phyloP scores from a whole-genome alignment of 2,888 invertebrate genomes.

The Stegana nigrithorax region DNA sequence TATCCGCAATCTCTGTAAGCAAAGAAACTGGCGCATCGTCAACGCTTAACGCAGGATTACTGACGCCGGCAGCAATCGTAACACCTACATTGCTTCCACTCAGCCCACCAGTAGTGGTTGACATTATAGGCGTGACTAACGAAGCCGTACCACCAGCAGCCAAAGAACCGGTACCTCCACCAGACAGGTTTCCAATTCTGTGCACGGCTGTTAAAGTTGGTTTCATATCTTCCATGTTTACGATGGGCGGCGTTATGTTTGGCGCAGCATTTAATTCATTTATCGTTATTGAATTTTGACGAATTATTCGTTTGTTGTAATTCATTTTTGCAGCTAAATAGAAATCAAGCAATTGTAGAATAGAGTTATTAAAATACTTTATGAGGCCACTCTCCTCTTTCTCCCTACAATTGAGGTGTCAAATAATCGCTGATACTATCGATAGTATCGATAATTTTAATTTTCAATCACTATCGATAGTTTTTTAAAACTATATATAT shows the following conservation, averaged over 20 bases:
- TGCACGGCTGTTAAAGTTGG: constrained; percentile 49
- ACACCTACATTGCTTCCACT: constrained; percentile 11
- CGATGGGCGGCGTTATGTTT: constrained; percentile 39
- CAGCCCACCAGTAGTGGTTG: constrained; percentile 18
- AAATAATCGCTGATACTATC: no score
- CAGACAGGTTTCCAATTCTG: constrained; percentile 47
- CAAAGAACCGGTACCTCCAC: constrained; percentile 36
- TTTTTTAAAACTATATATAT: no score
- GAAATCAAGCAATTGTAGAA: constrained; percentile 8
- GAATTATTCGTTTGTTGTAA: constrained; percentile 54
- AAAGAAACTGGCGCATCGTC: constrained; percentile 59
- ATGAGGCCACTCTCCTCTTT: no score
- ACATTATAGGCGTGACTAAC: constrained; percentile 23
- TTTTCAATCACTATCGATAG: no score
- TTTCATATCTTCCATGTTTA: constrained; percentile 31
- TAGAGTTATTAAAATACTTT: constrained; percentile 11
- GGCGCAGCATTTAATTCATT: constrained; percentile 37
- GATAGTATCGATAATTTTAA: no score
- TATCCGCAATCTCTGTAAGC: constrained; percentile 78
- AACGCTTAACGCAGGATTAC: constrained; percentile 23
- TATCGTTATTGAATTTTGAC: constrained; percentile 53
- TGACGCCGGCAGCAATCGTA: constrained; percentile 14
- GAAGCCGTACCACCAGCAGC: constrained; percentile 29
- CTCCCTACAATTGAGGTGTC: no score
- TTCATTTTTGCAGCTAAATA: constrained; percentile 45